Conservation (phyloP, 1,140 invertebrate species). For the Ceratina calcarata region DNA sequence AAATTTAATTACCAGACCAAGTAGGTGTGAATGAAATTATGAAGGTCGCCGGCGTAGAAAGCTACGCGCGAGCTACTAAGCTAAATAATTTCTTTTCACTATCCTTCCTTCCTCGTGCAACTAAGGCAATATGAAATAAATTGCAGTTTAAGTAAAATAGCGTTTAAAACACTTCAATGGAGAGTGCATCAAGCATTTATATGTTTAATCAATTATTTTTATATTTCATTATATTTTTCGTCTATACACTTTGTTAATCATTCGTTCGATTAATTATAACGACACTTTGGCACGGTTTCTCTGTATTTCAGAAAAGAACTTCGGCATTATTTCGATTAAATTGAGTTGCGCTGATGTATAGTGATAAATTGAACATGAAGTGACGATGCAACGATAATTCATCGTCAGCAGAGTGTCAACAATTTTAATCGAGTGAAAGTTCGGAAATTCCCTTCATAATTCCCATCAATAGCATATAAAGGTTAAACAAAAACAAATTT, state of each 20-base stretch:
- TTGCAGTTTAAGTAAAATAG: not conserved
- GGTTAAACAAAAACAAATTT: too few relatives aligned
- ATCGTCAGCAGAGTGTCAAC: not conserved
- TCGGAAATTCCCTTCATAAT: not conserved
- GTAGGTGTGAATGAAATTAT: not conserved
- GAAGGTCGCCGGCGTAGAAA: conserved; percentile 15
- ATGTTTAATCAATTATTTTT: not conserved
- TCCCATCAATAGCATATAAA: not conserved
- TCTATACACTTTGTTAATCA: not conserved
- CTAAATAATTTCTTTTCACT: conserved; percentile 37
- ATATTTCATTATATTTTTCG: not conserved
- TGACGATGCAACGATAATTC: conserved; percentile 5
- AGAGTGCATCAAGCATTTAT: too few relatives aligned
- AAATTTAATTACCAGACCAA: conserved; percentile 40
- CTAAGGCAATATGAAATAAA: conserved; percentile 24
- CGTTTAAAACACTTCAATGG: conserved; percentile 21
- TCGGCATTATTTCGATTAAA: not conserved
- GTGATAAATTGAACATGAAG: conserved; percentile 3
- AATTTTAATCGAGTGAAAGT: conserved; percentile 9
- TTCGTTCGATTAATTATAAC: not conserved
- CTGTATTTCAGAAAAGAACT: not conserved
- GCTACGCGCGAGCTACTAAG: not conserved
- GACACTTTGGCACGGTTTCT: not conserved
- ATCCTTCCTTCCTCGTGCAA: not conserved
- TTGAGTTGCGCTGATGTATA: not conserved